A percentile compares a stretch with the other conserved stretches of the same genome.
Conservation (phyloP, 2,888 invertebrate genomes). For the Agriopis leucophaearia region DNA sequence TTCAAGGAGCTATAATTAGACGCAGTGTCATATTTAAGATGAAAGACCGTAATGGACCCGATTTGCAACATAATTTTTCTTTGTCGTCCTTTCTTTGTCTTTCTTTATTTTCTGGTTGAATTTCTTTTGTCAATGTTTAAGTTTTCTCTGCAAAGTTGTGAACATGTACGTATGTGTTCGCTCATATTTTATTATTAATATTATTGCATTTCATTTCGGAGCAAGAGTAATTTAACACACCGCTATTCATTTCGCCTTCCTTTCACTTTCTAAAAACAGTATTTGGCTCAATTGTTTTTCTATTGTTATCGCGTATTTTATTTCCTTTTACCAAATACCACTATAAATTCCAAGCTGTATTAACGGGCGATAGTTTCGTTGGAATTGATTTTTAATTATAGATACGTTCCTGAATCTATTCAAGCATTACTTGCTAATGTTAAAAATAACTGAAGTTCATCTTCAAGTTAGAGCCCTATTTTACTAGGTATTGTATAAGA, state of each 20-base stretch:
- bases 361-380: slow-evolving; percentile 2
- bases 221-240: slow-evolving; percentile 37
- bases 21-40: slow-evolving; percentile 43
- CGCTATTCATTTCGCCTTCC: slow-evolving; percentile 44
- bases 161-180: slow-evolving; percentile 1
- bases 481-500: not conserved
- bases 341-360: not conserved
- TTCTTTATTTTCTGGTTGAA: slow-evolving; percentile 3
- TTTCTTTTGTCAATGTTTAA: slow-evolving; percentile 5
- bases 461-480: not conserved
- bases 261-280: slow-evolving; percentile 52
- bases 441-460: not conserved
- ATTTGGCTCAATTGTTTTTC: slow-evolving; percentile 37
- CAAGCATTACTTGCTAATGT: not conserved
- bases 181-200: slow-evolving; percentile 35
- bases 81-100: slow-evolving; percentile 21
- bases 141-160: slow-evolving; percentile 6
- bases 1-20: slow-evolving; percentile 57
- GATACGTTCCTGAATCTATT: not conserved
- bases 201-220: slow-evolving; percentile 37
- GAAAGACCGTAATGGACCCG: slow-evolving; percentile 34
- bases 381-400: not conserved
- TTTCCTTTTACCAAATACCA: slow-evolving; percentile 15
- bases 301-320: slow-evolving; percentile 39
- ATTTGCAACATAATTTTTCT: slow-evolving; percentile 19